phyloP scores from a whole-genome alignment of 2,113 vertebrate genomes.

The Larimichthys polyactis region DNA sequence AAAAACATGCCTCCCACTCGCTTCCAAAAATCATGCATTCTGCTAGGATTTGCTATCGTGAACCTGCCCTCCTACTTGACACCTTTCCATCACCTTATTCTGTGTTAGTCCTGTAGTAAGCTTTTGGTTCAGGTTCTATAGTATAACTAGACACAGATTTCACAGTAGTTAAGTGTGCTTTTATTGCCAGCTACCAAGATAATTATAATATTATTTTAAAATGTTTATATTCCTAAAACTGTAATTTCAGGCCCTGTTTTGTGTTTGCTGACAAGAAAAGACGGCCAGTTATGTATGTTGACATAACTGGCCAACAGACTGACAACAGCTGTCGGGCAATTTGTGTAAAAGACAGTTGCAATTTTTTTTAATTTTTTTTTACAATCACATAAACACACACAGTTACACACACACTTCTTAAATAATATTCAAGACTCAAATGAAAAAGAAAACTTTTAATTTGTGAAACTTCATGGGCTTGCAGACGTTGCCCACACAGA shows the following conservation, averaged over 20 bases:
- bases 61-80: not conserved
- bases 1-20: not conserved
- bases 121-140: not conserved
- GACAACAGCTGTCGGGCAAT: not conserved
- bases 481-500: constrained; percentile 20
- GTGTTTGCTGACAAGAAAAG: not conserved
- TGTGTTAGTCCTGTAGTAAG: not conserved
- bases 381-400: not conserved
- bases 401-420: not conserved
- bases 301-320: too few relatives aligned
- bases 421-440: constrained; percentile 3
- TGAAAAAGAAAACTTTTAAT: constrained; percentile 26
- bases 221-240: not conserved
- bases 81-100: not conserved
- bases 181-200: not conserved
- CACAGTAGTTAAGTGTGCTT: not conserved
- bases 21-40: not conserved
- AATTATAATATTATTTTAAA: not conserved
- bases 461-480: constrained; percentile 15
- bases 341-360: not conserved
- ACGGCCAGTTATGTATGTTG: not conserved
- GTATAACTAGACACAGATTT: not conserved
- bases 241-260: not conserved
- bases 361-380: not conserved
- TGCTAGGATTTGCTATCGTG: not conserved